Evolutionary conservation across 64 coral and sea anemone species (phyloP), one percentile per base, ranked within the genome.

Genomic region (Actinia tenebrosa): DNA sequence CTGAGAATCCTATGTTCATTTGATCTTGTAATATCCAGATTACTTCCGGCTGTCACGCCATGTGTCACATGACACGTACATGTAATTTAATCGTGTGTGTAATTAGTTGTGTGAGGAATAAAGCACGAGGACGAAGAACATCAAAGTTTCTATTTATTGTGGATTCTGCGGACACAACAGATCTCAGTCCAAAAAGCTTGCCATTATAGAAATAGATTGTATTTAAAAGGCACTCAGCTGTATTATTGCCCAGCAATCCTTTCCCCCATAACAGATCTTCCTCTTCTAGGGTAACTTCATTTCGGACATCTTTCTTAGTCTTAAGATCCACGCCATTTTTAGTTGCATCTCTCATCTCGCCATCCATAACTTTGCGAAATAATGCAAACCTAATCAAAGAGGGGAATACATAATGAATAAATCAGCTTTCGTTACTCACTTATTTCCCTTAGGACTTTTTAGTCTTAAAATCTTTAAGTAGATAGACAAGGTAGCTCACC

Each of bases 201-300:
- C 79, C 60, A 60, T 83, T 10, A 58, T 58, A 58, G 56, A 13
- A 58, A 58, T 58, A 58, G 5, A 13, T 58, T 11, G 56, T 58
- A 82, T n/a, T 83, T 47, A 61, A 83, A 83, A 88, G 77, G 46
- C 66, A 88, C 72, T 88, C 56, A 46, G 86, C 86, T 71, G 72
- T 79, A 27, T 79, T 88, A 11, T 14, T 27, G 8, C 86, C 86
- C 11, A 88, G 52, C 55, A 88, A 37, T 88, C 55, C 71, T 43
- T 47, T 60, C 64, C 22, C 56, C 53, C 72, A 80, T 11, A 88
- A 80, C 0, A 56, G 71, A 14, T 88, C 71, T 78, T 88, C 86
- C 56, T 88, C 71, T 88, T 88, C 86, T 64, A 30, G 11, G 1
- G 77, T 46, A 27, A 88, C 52, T 88, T 75, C 16, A 45, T 45